Percentiles rank a stretch among this genome's conserved stretches.
phyloP scores from a whole-genome alignment of 2,113 vertebrate species.

The Larimichthys polyactis region DNA sequence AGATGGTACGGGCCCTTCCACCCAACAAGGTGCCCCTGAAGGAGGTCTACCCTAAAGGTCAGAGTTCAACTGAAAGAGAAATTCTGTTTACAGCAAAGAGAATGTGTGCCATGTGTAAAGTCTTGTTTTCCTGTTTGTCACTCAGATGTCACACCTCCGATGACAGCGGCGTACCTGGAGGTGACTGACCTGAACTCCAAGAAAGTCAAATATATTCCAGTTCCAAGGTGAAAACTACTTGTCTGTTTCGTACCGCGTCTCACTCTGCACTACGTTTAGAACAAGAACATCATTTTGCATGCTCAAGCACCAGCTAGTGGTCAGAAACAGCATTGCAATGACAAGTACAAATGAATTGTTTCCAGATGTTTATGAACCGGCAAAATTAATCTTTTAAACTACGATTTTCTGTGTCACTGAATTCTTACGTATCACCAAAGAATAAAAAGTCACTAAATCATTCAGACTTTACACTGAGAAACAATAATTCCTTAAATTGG shows the following conservation, averaged over 20 bases:
- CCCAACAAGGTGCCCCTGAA: slow-evolving; percentile 90
- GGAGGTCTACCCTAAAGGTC: slow-evolving; percentile 95
- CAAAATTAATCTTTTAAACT: neutral
- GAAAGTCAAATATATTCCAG: slow-evolving; percentile 94
- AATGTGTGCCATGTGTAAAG: neutral
- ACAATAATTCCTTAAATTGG: neutral
- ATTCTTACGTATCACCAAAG: neutral
- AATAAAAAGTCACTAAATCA: neutral
- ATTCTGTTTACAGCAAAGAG: neutral
- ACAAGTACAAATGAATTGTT: neutral
- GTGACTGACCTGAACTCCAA: slow-evolving; percentile 95
- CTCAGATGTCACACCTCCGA: slow-evolving; percentile 90
- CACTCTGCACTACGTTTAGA: neutral
- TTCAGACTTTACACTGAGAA: too few relatives aligned
- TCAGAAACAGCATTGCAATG: neutral
- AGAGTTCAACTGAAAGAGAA: slow-evolving; percentile 45
- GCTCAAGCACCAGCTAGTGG: slow-evolving; percentile 52
- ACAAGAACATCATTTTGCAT: neutral
- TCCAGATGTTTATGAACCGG: neutral
- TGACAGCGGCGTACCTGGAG: slow-evolving; percentile 92
- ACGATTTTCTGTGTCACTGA: neutral
- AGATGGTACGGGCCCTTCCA: slow-evolving; percentile 91
- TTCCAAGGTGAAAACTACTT: slow-evolving; percentile 88
- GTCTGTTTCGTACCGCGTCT: neutral
- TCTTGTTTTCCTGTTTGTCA: slow-evolving; percentile 46